Evolutionary conservation across 2,888 invertebrate genomes (phyloP), one percentile per base, ranked within the genome.

Genomic region (Drosophila quinaria): DNA sequence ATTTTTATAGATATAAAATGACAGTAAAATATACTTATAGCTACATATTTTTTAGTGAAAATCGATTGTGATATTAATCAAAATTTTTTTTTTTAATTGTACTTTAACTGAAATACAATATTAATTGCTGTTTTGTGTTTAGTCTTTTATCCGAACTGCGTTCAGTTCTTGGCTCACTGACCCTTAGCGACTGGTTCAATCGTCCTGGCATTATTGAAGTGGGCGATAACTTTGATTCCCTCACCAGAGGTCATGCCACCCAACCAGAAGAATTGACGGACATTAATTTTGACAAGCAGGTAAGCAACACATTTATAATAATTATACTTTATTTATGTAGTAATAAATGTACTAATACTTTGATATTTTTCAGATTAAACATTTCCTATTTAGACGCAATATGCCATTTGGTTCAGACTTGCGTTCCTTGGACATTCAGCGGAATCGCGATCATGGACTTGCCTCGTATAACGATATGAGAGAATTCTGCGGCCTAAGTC

Each of bases 371-470:
- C 82, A 95, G 95, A 95, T 95, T 55, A 95, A 95, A 4, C 94
- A 94, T 79, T 95, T 93, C 91, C 91, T 96, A 60, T 95, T 96
- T 92, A 95, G 96, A 88, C 94, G 95, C 22, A 95, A 94, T 71
- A 95, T 94, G 89, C 95, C 95, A 2, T 96, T 97, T 77, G 98
- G 98, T 0, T 93, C 94, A 10, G 98, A 98, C 92, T 93, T 98
- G 68, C 95, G 96, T 46, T 96, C 97, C 0, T 94, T 95, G 35
- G 97, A 97, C 89, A 95, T 98, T 72, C 97, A 98, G 91, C 94
- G 98, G 73, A 96, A 96, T 76, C 94, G 98, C 52, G 98, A 98
- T 92, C 97, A 98, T 88, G 97, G 96, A 11, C 93, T 98, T 35
- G 96, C 96, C 4, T 95, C 95, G 0, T 98, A 98, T 92, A 95